A percentile compares a stretch with the other conserved stretches of the same genome.
These are phyloP conservation scores for mouse (Mus musculus) DNA, from an alignment of 2,113 vertebrate species.

Conservation along the genomic window DNA sequence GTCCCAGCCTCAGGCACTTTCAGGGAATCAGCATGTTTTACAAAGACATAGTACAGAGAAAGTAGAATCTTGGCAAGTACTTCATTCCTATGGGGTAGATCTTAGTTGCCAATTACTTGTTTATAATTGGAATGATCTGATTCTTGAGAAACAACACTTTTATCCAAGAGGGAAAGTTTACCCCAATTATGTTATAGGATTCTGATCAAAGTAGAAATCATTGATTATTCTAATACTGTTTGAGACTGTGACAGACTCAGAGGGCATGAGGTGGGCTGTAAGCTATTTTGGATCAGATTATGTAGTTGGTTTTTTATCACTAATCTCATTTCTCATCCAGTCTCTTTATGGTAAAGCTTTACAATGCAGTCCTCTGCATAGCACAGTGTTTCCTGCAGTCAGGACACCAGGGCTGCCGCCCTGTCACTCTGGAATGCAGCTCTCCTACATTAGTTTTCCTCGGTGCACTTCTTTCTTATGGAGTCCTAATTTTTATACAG, in stretches of 20 bases:
- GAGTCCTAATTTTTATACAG: neutral
- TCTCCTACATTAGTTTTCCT: neutral
- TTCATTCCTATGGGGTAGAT: neutral
- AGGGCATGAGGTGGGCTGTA: neutral
- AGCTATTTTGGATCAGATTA: neutral
- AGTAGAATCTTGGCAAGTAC: neutral
- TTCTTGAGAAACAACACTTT: neutral
- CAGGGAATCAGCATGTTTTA: neutral
- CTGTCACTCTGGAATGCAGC: neutral
- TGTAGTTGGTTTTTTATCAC: neutral
- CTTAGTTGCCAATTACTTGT: neutral
- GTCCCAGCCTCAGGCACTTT: neutral
- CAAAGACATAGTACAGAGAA: neutral
- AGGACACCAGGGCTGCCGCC: neutral
- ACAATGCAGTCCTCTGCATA: neutral
- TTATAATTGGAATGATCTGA: neutral
- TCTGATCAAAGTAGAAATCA: neutral
- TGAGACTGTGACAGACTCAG: neutral
- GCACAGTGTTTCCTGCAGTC: neutral
- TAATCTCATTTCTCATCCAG: neutral
- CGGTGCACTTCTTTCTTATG: neutral
- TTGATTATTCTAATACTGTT: neutral
- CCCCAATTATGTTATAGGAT: too few species aligned
- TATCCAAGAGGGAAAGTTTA: neutral
- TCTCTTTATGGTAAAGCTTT: neutral